A percentile compares a stretch with the other conserved stretches of the same genome.
These are phyloP conservation scores for Megalopta genalis DNA, from an alignment of 1,140 invertebrate genomes.

Conservation along the genomic window DNA sequence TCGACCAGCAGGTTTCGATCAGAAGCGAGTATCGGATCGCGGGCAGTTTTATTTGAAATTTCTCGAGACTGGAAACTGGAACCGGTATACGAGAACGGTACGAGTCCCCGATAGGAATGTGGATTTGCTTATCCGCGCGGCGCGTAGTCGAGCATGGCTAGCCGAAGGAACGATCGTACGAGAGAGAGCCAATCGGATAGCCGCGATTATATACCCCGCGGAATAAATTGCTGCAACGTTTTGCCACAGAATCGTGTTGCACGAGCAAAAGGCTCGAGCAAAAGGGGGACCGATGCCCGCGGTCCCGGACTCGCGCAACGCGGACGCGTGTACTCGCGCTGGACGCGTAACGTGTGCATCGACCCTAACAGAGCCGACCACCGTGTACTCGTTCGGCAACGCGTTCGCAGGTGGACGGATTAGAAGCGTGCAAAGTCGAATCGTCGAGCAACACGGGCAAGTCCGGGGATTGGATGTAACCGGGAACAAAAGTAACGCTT, in stretches of 20 bases:
- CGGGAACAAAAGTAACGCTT: too few species aligned
- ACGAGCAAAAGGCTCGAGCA: neutral
- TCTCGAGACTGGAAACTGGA: constrained; percentile 18
- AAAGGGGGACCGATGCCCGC: neutral
- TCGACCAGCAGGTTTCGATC: neutral
- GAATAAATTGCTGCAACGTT: constrained; percentile 22
- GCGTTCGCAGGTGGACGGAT: constrained; percentile 25
- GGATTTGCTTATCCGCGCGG: constrained; percentile 35
- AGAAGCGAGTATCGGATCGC: constrained; percentile 6
- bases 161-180: neutral
- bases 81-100: constrained; percentile 33
- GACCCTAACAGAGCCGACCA: neutral
- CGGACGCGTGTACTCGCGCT: neutral
- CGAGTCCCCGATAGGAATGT: constrained; percentile 23
- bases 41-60: constrained; percentile 33
- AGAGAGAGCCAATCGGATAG: constrained; percentile 6
- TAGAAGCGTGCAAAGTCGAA: constrained; percentile 19
- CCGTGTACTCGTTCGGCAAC: neutral
- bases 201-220: constrained; percentile 9
- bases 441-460: neutral
- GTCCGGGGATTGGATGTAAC: too few species aligned
- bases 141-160: neutral
- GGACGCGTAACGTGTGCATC: neutral
- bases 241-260: constrained; percentile 17
- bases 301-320: neutral